Percentiles rank a stretch among this genome's conserved stretches.
Conservation (phyloP, 2,797 vertebrate species). For the Bryconaethiops microstoma region DNA sequence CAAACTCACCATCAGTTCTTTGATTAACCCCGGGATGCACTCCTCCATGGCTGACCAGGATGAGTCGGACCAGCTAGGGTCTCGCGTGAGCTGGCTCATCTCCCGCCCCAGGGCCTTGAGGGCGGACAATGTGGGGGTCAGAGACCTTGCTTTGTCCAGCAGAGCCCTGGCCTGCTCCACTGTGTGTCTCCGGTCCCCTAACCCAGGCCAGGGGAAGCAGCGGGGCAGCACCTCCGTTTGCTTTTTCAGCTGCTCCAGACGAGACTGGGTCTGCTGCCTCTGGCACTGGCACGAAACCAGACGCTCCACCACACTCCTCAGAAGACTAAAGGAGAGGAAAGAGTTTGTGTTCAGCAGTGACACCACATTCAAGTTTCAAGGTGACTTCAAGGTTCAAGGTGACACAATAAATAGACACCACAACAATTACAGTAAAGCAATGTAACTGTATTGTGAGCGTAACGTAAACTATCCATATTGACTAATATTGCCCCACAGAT, state of each 20-base stretch:
- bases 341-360: too few relatives aligned
- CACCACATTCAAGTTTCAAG: too few relatives aligned
- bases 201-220: constrained; percentile 78
- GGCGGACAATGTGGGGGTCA: constrained; percentile 63
- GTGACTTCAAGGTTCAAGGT: too few relatives aligned
- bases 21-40: constrained; percentile 65
- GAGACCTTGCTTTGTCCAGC: constrained; percentile 62
- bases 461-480: too few relatives aligned
- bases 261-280: constrained; percentile 59
- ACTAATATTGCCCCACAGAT: too few relatives aligned
- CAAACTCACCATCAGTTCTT: constrained; percentile 73
- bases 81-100: constrained; percentile 72
- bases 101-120: constrained; percentile 64
- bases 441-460: too few relatives aligned
- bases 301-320: constrained; percentile 67
- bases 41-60: constrained; percentile 67
- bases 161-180: constrained; percentile 69
- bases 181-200: constrained; percentile 74
- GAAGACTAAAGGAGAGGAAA: constrained; percentile 58
- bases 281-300: constrained; percentile 65
- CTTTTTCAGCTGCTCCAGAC: constrained; percentile 67
- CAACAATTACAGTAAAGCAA: too few relatives aligned
- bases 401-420: too few relatives aligned
- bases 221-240: constrained; percentile 63
- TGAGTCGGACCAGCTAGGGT: constrained; percentile 68